phyloP scores from a whole-genome alignment of 30 jellyfish, hydroid and myxozoan species.

The Pseudorhiza aurosa region DNA sequence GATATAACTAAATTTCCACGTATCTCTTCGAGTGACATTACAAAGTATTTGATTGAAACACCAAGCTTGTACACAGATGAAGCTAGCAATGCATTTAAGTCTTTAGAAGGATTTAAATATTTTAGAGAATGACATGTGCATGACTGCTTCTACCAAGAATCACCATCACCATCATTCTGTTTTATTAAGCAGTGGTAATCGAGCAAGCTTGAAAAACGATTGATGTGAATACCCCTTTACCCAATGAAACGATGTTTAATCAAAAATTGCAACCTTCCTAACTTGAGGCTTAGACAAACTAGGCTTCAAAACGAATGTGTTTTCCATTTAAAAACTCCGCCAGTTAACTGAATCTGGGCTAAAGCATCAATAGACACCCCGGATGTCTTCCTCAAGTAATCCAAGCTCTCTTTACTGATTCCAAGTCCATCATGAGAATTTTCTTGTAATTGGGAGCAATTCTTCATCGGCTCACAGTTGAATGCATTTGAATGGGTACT shows the following conservation, averaged over 20 bases:
- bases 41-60: conserved; percentile 8
- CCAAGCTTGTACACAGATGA: conserved; percentile 14
- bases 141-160: conserved; percentile 3
- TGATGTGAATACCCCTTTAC: background rate
- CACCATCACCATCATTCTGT: conserved; percentile 6
- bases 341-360: background rate
- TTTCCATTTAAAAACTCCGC: conserved; percentile 13
- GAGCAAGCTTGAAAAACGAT: background rate
- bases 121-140: conserved; percentile 30
- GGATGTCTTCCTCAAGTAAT: conserved; percentile 3
- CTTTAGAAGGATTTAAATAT: conserved; percentile 26
- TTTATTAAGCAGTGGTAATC: conserved; percentile 6
- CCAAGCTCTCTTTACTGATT: conserved; percentile 2
- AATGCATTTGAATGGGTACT: conserved; percentile 31
- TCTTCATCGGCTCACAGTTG: background rate
- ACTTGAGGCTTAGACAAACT: background rate
- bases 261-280: background rate
- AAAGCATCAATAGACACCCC: background rate
- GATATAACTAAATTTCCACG: background rate
- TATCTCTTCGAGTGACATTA: conserved; percentile 6
- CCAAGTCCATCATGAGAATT: conserved; percentile 1
- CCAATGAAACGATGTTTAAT: too few relatives aligned
- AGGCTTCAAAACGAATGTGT: background rate
- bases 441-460: background rate
- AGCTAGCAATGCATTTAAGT: conserved; percentile 8